Percentiles rank a stretch among this genome's conserved stretches.
Evolutionary conservation across 1,140 invertebrate species (phyloP).

Genomic region (Trissolcus basalis): DNA sequence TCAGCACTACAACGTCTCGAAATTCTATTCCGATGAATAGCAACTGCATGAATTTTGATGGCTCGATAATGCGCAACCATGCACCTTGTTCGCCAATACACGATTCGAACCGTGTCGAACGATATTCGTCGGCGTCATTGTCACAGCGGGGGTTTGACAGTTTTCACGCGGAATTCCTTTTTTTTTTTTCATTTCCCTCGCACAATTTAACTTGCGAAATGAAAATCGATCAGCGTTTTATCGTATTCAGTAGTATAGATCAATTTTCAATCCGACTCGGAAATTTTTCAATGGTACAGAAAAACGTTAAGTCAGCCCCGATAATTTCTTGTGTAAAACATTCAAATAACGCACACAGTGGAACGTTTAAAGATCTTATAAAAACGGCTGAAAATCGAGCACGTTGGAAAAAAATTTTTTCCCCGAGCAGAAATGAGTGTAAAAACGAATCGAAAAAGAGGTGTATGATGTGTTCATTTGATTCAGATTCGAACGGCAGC

Average conservation of each 20-base stretch:
- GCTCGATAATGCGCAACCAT: conserved; percentile 23
- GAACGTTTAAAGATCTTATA: too few relatives aligned
- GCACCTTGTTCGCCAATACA: conserved; percentile 22
- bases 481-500: conserved; percentile 64
- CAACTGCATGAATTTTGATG: conserved; percentile 43
- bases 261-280: too few relatives aligned
- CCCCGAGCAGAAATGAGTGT: not conserved
- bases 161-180: not conserved
- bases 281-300: too few relatives aligned
- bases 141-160: conserved; percentile 7
- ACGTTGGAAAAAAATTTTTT: too few relatives aligned
- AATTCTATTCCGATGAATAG: conserved; percentile 39
- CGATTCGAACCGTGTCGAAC: conserved; percentile 21
- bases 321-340: too few relatives aligned
- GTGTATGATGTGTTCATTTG: conserved; percentile 41
- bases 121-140: conserved; percentile 16
- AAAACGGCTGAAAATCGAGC: too few relatives aligned
- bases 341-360: too few relatives aligned
- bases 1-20: conserved; percentile 13
- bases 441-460: not conserved
- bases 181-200: not conserved
- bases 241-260: too few relatives aligned
- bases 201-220: not conserved
- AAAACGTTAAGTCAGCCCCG: too few relatives aligned
- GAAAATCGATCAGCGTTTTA: too few relatives aligned